phyloP scores from a whole-genome alignment of 2,113 vertebrate genomes.

The Eulacestoma nigropectus region DNA sequence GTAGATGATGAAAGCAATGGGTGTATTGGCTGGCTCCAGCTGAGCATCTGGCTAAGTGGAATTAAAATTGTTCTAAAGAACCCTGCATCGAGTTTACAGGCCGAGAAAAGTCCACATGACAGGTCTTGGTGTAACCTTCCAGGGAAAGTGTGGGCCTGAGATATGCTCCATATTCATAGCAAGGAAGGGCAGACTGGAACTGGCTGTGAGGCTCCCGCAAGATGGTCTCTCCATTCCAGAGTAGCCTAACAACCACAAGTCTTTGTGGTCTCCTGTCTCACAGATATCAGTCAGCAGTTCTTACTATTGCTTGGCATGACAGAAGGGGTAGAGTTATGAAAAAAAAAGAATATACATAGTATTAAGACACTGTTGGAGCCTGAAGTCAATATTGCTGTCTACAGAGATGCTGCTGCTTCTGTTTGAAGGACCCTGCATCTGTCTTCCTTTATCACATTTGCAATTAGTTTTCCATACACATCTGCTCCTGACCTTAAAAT shows the following conservation, averaged over 20 bases:
- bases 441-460: background rate
- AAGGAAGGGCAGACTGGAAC: background rate
- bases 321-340: background rate
- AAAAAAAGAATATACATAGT: background rate
- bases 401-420: background rate
- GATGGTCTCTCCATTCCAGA: background rate
- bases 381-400: background rate
- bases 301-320: background rate
- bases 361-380: background rate
- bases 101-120: background rate
- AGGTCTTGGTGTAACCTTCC: background rate
- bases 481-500: constrained; percentile 5
- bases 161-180: background rate
- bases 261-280: background rate
- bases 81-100: background rate
- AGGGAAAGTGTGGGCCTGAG: background rate
- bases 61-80: background rate
- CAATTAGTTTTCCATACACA: constrained; percentile 14
- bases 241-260: background rate
- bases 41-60: background rate
- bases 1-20: background rate
- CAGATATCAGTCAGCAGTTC: background rate
- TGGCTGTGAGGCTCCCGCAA: background rate
- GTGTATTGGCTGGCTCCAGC: background rate
- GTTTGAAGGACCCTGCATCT: background rate